Percentiles rank a stretch among this genome's conserved stretches.
phyloP scores from a whole-genome alignment of 2,113 vertebrate species.

The Mustela lutreola region DNA sequence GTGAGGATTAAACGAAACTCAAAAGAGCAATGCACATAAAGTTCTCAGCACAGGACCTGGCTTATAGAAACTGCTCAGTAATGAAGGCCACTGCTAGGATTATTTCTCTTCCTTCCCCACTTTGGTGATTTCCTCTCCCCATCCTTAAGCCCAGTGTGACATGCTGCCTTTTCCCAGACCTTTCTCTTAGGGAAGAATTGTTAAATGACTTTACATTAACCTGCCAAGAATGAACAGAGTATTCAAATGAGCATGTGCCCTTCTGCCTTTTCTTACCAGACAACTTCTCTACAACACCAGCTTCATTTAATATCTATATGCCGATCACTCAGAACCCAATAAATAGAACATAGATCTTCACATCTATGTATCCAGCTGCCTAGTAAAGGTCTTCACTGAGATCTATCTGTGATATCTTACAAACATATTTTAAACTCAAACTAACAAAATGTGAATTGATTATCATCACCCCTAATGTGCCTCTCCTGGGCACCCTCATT shows the following conservation, averaged over 20 bases:
- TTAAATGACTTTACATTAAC: neutral
- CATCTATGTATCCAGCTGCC: neutral
- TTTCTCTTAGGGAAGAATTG: neutral
- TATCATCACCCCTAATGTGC: neutral
- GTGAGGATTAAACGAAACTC: neutral
- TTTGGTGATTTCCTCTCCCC: neutral
- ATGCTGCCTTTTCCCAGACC: neutral
- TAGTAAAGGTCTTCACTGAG: neutral
- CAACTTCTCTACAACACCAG: neutral
- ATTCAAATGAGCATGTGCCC: neutral
- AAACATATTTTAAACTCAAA: neutral
- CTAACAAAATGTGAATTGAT: neutral
- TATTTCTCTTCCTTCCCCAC: neutral
- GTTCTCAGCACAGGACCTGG: neutral
- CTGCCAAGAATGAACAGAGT: neutral
- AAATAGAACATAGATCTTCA: neutral
- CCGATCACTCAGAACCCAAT: neutral
- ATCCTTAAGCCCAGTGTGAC: neutral
- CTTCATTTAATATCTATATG: neutral
- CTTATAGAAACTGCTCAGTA: neutral
- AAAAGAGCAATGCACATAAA: neutral
- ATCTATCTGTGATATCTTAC: neutral
- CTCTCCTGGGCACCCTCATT: neutral
- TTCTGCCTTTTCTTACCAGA: neutral
- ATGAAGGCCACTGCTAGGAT: neutral